phyloP scores from a whole-genome alignment of 2,888 invertebrate species.

The Sisyra terminalis region DNA sequence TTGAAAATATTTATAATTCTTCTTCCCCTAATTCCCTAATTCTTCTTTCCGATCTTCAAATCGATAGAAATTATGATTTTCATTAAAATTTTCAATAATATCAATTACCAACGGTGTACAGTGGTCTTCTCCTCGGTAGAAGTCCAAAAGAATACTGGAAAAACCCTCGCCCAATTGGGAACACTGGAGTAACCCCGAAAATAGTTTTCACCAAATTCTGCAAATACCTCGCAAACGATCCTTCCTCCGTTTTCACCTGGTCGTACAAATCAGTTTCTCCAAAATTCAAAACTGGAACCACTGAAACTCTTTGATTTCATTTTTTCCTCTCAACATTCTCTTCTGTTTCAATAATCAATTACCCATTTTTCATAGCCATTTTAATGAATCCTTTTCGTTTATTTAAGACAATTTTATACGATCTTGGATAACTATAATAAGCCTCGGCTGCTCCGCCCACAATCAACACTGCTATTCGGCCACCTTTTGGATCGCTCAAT shows the following conservation, averaged over 20 bases:
- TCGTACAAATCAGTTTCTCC: slow-evolving; percentile 78
- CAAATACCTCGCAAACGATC: slow-evolving; percentile 43
- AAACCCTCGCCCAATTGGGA: slow-evolving; percentile 69
- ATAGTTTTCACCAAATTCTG: slow-evolving; percentile 50
- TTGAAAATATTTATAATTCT: too few relatives aligned
- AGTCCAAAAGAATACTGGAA: slow-evolving; percentile 85
- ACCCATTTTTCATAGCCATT: slow-evolving; percentile 60
- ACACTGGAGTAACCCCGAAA: slow-evolving; percentile 58
- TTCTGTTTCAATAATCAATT: slow-evolving; percentile 16
- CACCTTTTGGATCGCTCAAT: slow-evolving; percentile 32
- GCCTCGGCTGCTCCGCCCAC: slow-evolving; percentile 87
- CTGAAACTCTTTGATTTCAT: slow-evolving; percentile 38
- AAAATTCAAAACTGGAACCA: slow-evolving; percentile 83
- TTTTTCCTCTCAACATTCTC: neutral
- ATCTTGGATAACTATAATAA: slow-evolving; percentile 61
- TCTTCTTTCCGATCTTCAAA: too few relatives aligned
- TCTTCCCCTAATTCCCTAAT: too few relatives aligned
- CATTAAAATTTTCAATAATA: slow-evolving; percentile 1
- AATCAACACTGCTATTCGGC: slow-evolving; percentile 53
- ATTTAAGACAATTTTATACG: slow-evolving; percentile 52
- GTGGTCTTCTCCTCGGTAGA: slow-evolving; percentile 61
- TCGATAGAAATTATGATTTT: too few relatives aligned
- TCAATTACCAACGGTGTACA: slow-evolving; percentile 71
- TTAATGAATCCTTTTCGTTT: slow-evolving; percentile 64
- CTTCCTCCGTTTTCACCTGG: slow-evolving; percentile 55